Percentiles rank a stretch among this genome's conserved stretches.
These are phyloP conservation scores for Bombyx huttoni DNA, from an alignment of 2,888 invertebrate genomes.

Conservation along the genomic window DNA sequence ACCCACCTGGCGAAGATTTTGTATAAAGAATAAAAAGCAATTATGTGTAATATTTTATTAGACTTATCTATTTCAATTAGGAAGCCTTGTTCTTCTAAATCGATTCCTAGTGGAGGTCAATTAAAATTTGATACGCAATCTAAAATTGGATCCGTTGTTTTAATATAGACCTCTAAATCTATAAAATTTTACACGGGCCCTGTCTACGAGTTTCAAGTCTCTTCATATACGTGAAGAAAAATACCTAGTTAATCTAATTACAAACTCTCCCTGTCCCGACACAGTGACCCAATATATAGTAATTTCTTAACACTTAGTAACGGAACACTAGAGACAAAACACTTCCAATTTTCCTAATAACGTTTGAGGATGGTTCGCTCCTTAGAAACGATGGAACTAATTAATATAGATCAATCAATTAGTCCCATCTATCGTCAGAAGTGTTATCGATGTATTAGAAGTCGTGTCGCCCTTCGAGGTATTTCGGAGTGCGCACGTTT, in stretches of 20 bases:
- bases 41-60: too few relatives aligned
- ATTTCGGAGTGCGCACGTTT: too few relatives aligned
- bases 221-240: neutral
- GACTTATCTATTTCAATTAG: too few relatives aligned
- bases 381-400: neutral
- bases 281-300: neutral
- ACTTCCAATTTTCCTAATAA: neutral
- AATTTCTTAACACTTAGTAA: neutral
- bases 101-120: too few relatives aligned
- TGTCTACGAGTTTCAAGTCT: neutral
- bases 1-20: too few relatives aligned
- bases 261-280: neutral
- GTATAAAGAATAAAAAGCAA: too few relatives aligned
- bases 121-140: too few relatives aligned
- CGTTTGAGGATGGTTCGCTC: neutral
- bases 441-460: neutral
- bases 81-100: too few relatives aligned
- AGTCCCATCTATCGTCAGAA: slow-evolving; percentile 1
- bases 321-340: neutral
- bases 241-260: neutral
- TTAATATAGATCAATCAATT: slow-evolving; percentile 1
- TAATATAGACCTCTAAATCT: too few relatives aligned
- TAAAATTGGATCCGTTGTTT: too few relatives aligned
- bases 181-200: neutral
- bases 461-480: neutral